A percentile compares a stretch with the other conserved stretches of the same genome.
Evolutionary conservation across 2,888 invertebrate species (phyloP).

Genomic region (Unio delphinus): DNA sequence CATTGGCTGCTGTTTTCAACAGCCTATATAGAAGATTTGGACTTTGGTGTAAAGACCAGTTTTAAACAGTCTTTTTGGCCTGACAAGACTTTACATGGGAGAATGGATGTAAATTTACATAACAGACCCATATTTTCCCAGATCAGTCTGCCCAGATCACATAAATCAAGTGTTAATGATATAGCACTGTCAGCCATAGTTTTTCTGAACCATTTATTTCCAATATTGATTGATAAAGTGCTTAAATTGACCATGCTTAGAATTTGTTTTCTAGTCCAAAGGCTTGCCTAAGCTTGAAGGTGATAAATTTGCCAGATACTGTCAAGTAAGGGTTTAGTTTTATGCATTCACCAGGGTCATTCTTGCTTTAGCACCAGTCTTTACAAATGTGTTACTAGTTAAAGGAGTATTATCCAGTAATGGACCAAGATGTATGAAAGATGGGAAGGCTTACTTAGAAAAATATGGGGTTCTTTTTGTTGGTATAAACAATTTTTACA

Average conservation of each 20-base stretch:
- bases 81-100: slow-evolving; percentile 6
- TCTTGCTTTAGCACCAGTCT: slow-evolving; percentile 1
- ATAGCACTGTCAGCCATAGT: slow-evolving; percentile 8
- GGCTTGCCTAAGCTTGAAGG: slow-evolving; percentile 5
- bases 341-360: slow-evolving; percentile 5
- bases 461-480: neutral
- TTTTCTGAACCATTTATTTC: slow-evolving; percentile 11
- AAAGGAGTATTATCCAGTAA: too few species aligned
- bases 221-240: slow-evolving; percentile 12
- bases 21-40: too few species aligned
- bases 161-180: slow-evolving; percentile 12
- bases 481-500: neutral
- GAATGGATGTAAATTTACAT: slow-evolving; percentile 23
- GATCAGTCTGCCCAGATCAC: slow-evolving; percentile 12
- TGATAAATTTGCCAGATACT: slow-evolving; percentile 6
- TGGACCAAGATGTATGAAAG: neutral
- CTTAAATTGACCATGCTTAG: slow-evolving; percentile 10
- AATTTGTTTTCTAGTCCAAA: slow-evolving; percentile 12
- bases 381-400: too few species aligned
- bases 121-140: slow-evolving; percentile 14
- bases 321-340: slow-evolving; percentile 6
- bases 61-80: too few species aligned
- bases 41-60: too few species aligned
- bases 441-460: neutral
- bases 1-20: too few species aligned